These are phyloP conservation scores for Dermochelys coriacea DNA, from an alignment of 2,797 vertebrate genomes.

Conservation along the genomic window DNA sequence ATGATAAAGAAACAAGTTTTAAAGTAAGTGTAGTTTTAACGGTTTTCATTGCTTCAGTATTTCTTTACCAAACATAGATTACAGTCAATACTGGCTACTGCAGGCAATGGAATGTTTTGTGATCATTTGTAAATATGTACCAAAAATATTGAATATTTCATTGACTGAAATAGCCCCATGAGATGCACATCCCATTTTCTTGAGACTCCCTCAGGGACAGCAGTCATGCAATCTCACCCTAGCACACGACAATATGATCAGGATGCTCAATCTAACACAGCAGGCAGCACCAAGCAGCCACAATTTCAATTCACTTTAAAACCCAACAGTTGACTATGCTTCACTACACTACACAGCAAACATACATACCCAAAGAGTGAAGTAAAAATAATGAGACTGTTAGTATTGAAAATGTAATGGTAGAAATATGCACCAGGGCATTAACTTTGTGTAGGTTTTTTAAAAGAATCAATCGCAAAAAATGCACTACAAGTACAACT, in stretches of 20 bases:
- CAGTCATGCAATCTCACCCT: not conserved
- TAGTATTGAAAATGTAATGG: not conserved
- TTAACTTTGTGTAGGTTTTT: not conserved
- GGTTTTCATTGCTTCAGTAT: not conserved
- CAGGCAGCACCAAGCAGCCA: not conserved
- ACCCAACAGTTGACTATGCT: not conserved
- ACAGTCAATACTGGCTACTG: not conserved
- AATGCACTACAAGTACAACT: not conserved
- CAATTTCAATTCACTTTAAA: not conserved
- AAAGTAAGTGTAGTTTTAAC: fast-evolving
- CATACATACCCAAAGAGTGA: not conserved
- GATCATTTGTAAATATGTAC: not conserved
- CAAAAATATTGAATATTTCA: not conserved
- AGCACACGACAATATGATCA: not conserved
- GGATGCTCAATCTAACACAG: not conserved
- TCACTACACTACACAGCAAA: not conserved
- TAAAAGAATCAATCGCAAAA: not conserved
- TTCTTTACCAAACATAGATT: not conserved
- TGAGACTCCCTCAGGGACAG: not conserved
- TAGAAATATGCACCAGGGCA: not conserved
- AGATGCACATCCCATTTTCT: not conserved
- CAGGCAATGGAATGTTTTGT: not conserved
- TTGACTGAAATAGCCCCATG: not conserved
- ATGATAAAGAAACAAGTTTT: not conserved
- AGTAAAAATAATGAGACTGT: not conserved